These are phyloP conservation scores for Trichogramma pretiosum DNA, from an alignment of 1,140 invertebrate species.

Conservation along the genomic window DNA sequence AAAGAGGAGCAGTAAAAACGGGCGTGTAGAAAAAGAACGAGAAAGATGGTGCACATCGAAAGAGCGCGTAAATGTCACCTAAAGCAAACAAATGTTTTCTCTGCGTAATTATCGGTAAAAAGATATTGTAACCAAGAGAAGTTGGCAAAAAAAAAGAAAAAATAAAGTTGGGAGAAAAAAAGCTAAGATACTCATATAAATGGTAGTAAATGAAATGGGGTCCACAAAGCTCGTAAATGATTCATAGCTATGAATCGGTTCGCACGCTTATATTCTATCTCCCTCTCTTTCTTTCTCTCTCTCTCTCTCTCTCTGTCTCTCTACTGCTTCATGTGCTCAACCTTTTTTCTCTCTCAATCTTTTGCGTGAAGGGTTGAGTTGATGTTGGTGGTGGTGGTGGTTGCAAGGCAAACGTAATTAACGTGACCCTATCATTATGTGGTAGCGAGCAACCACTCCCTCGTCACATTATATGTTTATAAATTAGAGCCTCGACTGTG, in stretches of 20 bases:
- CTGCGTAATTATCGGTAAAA: conserved; percentile 7
- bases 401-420: conserved; percentile 43
- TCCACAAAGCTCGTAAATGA: conserved; percentile 9
- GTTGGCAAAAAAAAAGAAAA: background rate
- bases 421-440: conserved; percentile 47
- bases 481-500: conserved; percentile 39
- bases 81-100: conserved; percentile 12
- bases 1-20: background rate
- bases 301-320: background rate
- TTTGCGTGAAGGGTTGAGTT: background rate
- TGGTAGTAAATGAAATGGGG: background rate
- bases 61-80: conserved; percentile 10
- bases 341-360: background rate
- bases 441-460: conserved; percentile 45
- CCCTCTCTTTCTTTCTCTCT: background rate
- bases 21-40: background rate
- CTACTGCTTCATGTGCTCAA: no score
- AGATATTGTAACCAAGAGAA: background rate
- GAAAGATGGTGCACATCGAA: background rate
- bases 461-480: conserved; percentile 50
- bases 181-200: background rate
- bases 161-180: background rate
- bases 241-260: conserved; percentile 14
- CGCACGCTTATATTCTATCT: conserved; percentile 13
- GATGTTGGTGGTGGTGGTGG: conserved; percentile 3